Conservation (phyloP, 2,888 invertebrate genomes). For the Tetrapedia diversipes region DNA sequence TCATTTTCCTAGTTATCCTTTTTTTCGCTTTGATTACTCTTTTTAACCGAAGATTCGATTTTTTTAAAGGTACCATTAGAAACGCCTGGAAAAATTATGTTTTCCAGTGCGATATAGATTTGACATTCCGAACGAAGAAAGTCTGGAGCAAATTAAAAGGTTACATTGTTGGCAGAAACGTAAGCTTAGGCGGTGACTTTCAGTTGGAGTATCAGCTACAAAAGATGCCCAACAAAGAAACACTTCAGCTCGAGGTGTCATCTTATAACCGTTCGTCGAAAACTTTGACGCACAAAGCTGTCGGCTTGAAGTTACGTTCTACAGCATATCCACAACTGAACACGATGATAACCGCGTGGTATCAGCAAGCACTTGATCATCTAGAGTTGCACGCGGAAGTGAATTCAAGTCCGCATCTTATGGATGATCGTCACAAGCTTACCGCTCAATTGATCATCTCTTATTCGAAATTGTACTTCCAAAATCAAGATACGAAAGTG, state of each 20-base stretch:
- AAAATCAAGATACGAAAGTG: slow-evolving; percentile 86
- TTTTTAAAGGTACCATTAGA: slow-evolving; percentile 84
- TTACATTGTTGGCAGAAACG: slow-evolving; percentile 86
- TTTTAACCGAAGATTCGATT: too few species aligned
- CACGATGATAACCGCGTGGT: slow-evolving; percentile 76
- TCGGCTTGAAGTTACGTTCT: slow-evolving; percentile 88
- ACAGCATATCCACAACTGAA: slow-evolving; percentile 89
- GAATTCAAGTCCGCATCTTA: slow-evolving; percentile 86
- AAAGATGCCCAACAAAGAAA: slow-evolving; percentile 80
- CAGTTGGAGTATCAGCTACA: slow-evolving; percentile 88
- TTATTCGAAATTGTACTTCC: slow-evolving; percentile 85
- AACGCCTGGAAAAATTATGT: slow-evolving; percentile 88
- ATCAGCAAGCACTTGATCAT: slow-evolving; percentile 88
- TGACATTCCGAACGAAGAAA: slow-evolving; percentile 91
- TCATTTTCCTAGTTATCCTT: slow-evolving; percentile 38
- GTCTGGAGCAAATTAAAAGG: slow-evolving; percentile 89
- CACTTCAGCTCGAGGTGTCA: slow-evolving; percentile 83
- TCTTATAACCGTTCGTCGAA: slow-evolving; percentile 85
- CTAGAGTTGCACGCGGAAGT: slow-evolving; percentile 89
- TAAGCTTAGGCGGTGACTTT: slow-evolving; percentile 85
- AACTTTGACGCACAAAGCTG: slow-evolving; percentile 86
- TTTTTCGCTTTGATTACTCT: not conserved
- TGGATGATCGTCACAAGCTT: slow-evolving; percentile 86
- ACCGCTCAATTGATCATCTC: slow-evolving; percentile 85
- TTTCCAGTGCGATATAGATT: slow-evolving; percentile 89